Evolutionary conservation across 2,797 vertebrate genomes (phyloP).

Genomic region (Telmatherina bonti): DNA sequence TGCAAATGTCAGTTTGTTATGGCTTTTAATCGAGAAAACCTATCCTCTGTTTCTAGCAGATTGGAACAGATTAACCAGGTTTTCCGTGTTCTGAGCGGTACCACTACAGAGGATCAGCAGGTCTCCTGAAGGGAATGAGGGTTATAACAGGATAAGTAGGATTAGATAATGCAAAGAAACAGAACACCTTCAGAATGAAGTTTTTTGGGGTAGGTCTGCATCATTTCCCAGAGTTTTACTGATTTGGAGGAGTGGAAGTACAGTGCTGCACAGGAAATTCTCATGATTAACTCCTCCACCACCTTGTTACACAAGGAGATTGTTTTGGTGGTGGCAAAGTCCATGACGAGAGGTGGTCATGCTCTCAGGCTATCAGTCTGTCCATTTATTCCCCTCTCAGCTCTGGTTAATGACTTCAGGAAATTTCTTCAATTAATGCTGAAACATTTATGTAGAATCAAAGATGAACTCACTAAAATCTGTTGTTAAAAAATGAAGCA

Average conservation of each 20-base stretch:
- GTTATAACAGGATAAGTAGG: constrained; percentile 31
- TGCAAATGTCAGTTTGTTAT: constrained; percentile 29
- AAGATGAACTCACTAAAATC: too few species aligned
- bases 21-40: constrained; percentile 52
- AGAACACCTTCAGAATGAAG: constrained; percentile 7
- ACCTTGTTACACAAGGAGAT: neutral
- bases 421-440: too few species aligned
- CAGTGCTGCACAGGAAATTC: neutral
- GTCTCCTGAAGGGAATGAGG: constrained; percentile 47
- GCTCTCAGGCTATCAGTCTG: too few species aligned
- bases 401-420: too few species aligned
- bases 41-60: constrained; percentile 43
- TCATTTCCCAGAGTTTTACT: neutral
- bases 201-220: constrained; percentile 2
- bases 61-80: constrained; percentile 41
- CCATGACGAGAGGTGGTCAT: too few species aligned
- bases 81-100: constrained; percentile 41
- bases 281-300: neutral
- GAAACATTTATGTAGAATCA: too few species aligned
- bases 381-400: too few species aligned
- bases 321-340: too few species aligned
- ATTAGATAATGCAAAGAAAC: constrained; percentile 35
- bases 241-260: neutral
- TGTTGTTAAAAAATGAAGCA: too few species aligned
- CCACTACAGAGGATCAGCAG: constrained; percentile 48